phyloP scores from a whole-genome alignment of 2,113 vertebrate species.

The Tretioscincus oriximinensis region DNA sequence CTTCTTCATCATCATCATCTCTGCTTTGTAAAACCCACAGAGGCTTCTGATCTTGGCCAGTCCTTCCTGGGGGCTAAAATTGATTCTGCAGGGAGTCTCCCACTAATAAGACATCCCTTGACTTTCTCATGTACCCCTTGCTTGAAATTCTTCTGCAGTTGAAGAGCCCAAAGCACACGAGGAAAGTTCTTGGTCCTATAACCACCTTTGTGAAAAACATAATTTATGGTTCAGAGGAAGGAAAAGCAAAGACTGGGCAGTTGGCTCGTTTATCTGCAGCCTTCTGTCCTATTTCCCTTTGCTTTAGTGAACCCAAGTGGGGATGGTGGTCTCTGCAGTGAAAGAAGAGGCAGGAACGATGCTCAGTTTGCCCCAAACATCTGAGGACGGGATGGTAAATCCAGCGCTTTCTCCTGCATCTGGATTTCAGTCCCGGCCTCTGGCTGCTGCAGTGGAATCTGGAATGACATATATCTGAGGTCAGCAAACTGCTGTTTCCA shows the following conservation, averaged over 20 bases:
- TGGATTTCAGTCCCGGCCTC: not conserved
- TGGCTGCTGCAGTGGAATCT: not conserved
- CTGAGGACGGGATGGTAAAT: not conserved
- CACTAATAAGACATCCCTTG: no score
- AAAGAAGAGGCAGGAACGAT: not conserved
- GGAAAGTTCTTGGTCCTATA: not conserved
- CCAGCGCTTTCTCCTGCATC: not conserved
- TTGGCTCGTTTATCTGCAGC: not conserved
- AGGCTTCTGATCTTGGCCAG: no score
- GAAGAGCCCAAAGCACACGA: not conserved
- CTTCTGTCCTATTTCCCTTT: not conserved
- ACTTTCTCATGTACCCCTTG: not conserved
- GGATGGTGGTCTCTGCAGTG: no score
- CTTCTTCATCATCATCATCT: no score
- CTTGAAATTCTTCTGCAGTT: not conserved
- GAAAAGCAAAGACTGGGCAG: not conserved
- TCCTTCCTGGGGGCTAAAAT: not conserved
- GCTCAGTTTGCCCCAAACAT: not conserved
- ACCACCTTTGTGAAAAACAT: not conserved
- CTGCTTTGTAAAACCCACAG: no score
- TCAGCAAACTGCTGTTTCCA: rapidly evolving
- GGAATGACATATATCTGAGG: not conserved
- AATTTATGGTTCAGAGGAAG: not conserved
- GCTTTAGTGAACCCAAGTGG: not conserved
- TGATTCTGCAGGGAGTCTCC: not conserved